Evolutionary conservation across 2,797 vertebrate genomes (phyloP).

Genomic region (Rachycentron canadum): DNA sequence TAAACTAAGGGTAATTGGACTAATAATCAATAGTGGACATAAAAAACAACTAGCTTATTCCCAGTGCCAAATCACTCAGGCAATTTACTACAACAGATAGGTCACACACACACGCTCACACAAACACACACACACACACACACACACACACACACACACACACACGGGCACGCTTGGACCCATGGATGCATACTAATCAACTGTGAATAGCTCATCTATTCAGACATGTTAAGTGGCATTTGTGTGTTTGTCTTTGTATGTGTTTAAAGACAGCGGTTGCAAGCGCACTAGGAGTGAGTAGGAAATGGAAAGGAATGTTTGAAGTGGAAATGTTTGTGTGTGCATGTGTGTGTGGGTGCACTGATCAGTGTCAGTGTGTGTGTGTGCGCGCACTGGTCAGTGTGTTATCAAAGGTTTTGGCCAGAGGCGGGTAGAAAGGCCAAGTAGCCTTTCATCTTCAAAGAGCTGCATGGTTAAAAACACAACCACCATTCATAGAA

Average conservation of each 20-base stretch:
- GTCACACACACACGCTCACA: conserved; percentile 34
- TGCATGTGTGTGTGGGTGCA: conserved; percentile 17
- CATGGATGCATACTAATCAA: conserved; percentile 35
- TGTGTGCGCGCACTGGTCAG: conserved; percentile 32
- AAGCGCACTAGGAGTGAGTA: conserved; percentile 29
- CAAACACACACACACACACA: conserved; percentile 34
- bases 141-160: conserved; percentile 28
- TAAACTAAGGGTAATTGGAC: conserved; percentile 79
- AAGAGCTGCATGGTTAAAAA: conserved; percentile 70
- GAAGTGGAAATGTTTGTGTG: conserved; percentile 70
- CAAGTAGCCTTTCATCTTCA: conserved; percentile 83
- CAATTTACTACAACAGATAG: conserved; percentile 62
- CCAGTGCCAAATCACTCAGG: conserved; percentile 66
- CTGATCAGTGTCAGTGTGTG: conserved; percentile 45
- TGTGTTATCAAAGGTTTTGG: conserved; percentile 77
- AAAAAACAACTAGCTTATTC: conserved; percentile 70
- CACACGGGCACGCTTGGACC: conserved; percentile 15
- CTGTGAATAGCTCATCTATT: conserved; percentile 53
- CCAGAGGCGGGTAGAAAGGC: conserved; percentile 74
- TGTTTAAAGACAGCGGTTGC: conserved; percentile 30
- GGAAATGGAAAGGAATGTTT: conserved; percentile 68
- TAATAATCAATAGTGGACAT: conserved; percentile 76
- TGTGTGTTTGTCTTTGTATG: conserved; percentile 48
- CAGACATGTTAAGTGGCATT: conserved; percentile 58
- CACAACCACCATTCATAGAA: conserved; percentile 61